These are phyloP conservation scores for Cordilura impudica DNA, from an alignment of 2,888 invertebrate genomes.

Conservation along the genomic window DNA sequence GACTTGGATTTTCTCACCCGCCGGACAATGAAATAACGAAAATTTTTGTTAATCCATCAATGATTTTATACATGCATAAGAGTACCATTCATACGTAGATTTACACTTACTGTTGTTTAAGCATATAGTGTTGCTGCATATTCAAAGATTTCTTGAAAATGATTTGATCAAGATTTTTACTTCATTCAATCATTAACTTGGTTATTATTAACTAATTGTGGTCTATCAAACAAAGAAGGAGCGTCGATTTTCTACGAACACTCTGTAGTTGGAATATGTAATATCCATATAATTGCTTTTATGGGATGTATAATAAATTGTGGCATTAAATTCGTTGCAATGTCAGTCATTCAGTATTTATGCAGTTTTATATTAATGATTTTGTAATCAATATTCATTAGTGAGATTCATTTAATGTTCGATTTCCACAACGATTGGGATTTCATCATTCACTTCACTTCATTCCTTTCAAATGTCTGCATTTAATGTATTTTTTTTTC, in stretches of 20 bases:
- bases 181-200: not conserved
- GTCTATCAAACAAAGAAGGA: not conserved
- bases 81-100: not conserved
- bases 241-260: not conserved
- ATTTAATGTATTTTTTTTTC: no score
- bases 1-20: no score
- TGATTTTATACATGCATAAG: not conserved
- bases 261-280: not conserved
- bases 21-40: no score
- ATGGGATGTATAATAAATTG: not conserved
- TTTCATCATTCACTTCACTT: not conserved
- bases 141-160: no score
- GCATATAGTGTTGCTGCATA: not conserved
- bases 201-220: not conserved
- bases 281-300: not conserved
- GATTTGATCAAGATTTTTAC: no score
- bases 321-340: not conserved
- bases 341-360: not conserved
- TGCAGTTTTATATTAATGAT: conserved; percentile 32
- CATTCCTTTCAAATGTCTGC: not conserved
- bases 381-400: conserved; percentile 62
- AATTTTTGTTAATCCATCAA: not conserved
- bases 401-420: conserved; percentile 25
- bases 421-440: conserved; percentile 1
- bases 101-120: not conserved